Base-by-base conservation (phyloP, 2,797 vertebrate genomes). In the Amniataba percoides region DNA sequence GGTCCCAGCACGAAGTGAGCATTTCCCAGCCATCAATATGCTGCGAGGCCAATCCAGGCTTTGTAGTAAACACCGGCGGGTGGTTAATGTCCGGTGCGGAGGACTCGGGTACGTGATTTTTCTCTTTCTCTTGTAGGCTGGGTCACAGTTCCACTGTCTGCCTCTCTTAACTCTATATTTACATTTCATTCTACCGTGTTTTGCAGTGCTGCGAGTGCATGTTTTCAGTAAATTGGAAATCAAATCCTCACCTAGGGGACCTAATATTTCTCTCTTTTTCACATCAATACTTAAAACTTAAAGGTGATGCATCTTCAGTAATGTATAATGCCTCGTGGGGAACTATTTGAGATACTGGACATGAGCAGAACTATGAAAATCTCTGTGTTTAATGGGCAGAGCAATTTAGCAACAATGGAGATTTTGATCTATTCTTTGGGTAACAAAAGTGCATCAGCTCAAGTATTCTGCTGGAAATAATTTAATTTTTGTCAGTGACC, bases 1-100 rank as follows among this genome's bases (percentile, higher is more conserved):
- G 89, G 88, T 91, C 87, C 78, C 90, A 88, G 87, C 90, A 92
- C 86, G 81, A 83, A 92, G 74, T 65, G 65, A 89, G 86, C 61
- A 77, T 89, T 92, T 93, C 85, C 78, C 88, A 86, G 85, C 86
- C 87, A 84, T 88, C 88, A 70, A 77, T 82, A 66, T 72, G 36
- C 70, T 34, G 66, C 42, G 5, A 89, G 87, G 78, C 83, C 87
- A 83, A 84, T 83, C 82, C 65, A 9, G 68, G 84, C 86, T 87
- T 88, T 89, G 91, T 80, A 84, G 88, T 89, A 88, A 89, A 91
- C 88, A 90, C 82, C 55, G 45, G 80, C 43, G 83, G 87, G 88
- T 80, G 90, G 87, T 88, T 87, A 84, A 91, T 80, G 83, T 83
- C 82, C 66, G 74, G 81, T 70, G 77, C 36, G 3, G 59, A 77